Conservation (phyloP, 2,797 vertebrate species). For the Amblyraja radiata region DNA sequence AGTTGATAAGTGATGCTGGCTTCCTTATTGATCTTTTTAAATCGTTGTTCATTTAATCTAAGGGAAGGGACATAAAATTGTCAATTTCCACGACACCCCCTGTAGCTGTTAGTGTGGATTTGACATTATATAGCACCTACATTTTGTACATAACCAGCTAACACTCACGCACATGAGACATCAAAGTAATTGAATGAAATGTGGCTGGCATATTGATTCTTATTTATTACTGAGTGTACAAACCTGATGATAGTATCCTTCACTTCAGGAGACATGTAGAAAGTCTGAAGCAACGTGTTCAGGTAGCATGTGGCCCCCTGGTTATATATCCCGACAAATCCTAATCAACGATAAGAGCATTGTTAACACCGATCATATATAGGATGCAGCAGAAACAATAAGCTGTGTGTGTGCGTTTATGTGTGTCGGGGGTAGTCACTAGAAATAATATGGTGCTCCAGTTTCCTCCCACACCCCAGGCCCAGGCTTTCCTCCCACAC, state of each 20-base stretch:
- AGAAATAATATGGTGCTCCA: too few species aligned
- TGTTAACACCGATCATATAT: neutral
- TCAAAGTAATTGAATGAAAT: neutral
- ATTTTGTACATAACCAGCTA: neutral
- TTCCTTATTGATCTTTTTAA: neutral
- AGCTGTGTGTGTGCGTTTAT: neutral
- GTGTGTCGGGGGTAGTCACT: too few species aligned
- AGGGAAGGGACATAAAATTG: neutral
- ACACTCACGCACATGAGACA: neutral
- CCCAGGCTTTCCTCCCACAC: too few species aligned
- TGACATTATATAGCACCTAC: neutral
- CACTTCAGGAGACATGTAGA: slow-evolving; percentile 57
- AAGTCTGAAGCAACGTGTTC: slow-evolving; percentile 57
- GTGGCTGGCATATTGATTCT: neutral
- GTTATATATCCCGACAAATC: slow-evolving; percentile 50
- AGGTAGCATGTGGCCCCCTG: slow-evolving; percentile 58
- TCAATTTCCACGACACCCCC: neutral
- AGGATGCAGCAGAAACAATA: neutral
- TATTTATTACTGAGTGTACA: neutral
- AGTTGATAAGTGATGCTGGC: slow-evolving; percentile 21
- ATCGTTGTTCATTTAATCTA: neutral
- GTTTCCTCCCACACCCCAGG: too few species aligned
- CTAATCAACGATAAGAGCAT: slow-evolving; percentile 40
- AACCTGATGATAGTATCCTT: slow-evolving; percentile 50
- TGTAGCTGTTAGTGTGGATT: neutral